Evolutionary conservation across 2,797 vertebrate species (phyloP), one percentile per base, ranked within the genome.

Genomic region (Nannoperca australis): DNA sequence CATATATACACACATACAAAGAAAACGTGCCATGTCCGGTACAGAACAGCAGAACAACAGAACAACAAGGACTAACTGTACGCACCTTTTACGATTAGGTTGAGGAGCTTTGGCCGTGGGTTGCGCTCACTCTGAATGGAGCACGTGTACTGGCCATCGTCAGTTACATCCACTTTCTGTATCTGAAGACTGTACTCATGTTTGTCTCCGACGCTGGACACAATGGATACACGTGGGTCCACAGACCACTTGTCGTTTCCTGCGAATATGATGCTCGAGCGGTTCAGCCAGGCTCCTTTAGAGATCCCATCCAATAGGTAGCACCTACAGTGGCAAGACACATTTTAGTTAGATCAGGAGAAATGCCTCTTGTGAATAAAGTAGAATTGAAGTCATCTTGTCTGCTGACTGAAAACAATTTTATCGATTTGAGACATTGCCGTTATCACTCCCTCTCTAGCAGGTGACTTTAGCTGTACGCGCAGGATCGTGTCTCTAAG

Each of bases 111-210:
- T 13, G 98, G 97, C 58, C 96, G 93, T 0, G 95, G 97, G 7
- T 96, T 98, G 73, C 97, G 97, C 51, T 99, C 96, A 17, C 97
- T 99, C 89, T 99, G 98, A 89, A 99, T 97, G 0, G 98, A 98
- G 81, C 98, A 99, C 0, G 97, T 99, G 91, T 99, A 99, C 7
- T 95, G 96, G 49, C 98, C 98, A 0, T 99, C 98, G 0, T 99
- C 98, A 1, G 95, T 97, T 86, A 99, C 95, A 40, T 99, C 97
- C 81, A 99, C 98, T 63, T 97, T 98, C 93, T 98, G 97, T 94
- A 99, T 99, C 95, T 98, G 98, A 88, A 99, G 97, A 92, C 97
- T 99, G 93, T 99, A 99, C 79, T 99, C 98, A n/a, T 97, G 95
- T 87, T 96, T 95, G 84, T 97, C 97, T 42, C 96, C 93, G 3